These are phyloP conservation scores for Cairina moschata DNA, from an alignment of 2,113 vertebrate genomes.

Conservation along the genomic window DNA sequence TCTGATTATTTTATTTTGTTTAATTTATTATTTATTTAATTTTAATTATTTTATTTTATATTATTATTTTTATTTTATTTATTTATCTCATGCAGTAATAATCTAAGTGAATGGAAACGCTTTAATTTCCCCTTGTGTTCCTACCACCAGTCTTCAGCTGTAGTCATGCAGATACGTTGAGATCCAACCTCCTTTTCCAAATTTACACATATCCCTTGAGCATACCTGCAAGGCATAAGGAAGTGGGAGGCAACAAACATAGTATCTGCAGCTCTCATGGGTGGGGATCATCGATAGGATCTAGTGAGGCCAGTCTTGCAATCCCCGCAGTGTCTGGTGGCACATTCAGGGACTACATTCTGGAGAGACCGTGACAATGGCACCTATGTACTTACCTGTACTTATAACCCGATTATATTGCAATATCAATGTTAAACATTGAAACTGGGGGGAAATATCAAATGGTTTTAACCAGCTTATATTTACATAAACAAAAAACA, in stretches of 20 bases:
- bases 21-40: too few species aligned
- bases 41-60: too few species aligned
- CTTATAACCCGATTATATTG: neutral
- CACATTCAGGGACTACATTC: neutral
- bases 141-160: neutral
- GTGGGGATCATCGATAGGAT: fast-evolving
- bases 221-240: neutral
- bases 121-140: neutral
- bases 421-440: neutral
- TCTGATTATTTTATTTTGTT: neutral
- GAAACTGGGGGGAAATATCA: neutral
- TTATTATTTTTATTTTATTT: neutral
- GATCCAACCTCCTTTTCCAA: neutral
- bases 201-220: neutral
- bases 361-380: neutral
- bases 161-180: neutral
- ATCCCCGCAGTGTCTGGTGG: neutral
- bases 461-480: neutral
- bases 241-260: neutral
- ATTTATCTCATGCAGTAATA: neutral
- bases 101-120: neutral
- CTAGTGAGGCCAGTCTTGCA: neutral
- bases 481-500: conserved; percentile 70
- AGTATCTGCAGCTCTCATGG: neutral
- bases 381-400: neutral